Evolutionary conservation across 2,797 vertebrate genomes (phyloP).

Genomic region (Parotocinclus haroldoi): DNA sequence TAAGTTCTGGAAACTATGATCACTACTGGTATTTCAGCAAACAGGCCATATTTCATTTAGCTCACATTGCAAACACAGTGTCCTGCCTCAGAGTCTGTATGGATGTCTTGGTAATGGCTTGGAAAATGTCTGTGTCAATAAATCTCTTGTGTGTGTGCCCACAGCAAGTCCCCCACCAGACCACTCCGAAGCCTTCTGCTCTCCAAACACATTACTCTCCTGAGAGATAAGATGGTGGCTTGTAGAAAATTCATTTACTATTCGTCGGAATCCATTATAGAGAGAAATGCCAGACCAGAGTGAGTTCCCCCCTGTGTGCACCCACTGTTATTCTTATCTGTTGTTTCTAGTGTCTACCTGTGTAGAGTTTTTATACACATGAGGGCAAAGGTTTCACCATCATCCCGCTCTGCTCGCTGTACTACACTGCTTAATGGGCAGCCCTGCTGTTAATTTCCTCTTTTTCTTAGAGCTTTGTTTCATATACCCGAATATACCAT

Average conservation of each 20-base stretch:
- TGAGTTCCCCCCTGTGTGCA: conserved; percentile 10
- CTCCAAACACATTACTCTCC: conserved; percentile 57
- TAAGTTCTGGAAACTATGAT: conserved; percentile 40
- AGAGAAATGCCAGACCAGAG: conserved; percentile 29
- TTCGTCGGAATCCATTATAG: conserved; percentile 55
- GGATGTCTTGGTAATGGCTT: conserved; percentile 55
- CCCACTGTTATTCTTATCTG: conserved; percentile 15
- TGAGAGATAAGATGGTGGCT: conserved; percentile 50
- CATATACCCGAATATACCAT: no score
- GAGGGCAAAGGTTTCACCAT: no score
- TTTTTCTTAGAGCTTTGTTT: no score
- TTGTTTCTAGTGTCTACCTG: not conserved
- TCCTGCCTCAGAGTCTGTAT: conserved; percentile 55
- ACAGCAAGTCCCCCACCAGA: conserved; percentile 39
- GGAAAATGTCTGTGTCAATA: conserved; percentile 62
- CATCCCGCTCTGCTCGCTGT: no score
- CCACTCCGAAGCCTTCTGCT: conserved; percentile 35
- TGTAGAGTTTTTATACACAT: no score
- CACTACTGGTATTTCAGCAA: conserved; percentile 51
- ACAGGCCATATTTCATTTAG: conserved; percentile 53
- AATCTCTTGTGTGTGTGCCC: conserved; percentile 53
- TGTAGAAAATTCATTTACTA: conserved; percentile 60
- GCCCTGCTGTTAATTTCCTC: no score
- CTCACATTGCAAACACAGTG: conserved; percentile 51
- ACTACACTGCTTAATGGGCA: no score